Evolutionary conservation across 1,140 invertebrate genomes (phyloP).

Genomic region (Brachionus angularis): DNA sequence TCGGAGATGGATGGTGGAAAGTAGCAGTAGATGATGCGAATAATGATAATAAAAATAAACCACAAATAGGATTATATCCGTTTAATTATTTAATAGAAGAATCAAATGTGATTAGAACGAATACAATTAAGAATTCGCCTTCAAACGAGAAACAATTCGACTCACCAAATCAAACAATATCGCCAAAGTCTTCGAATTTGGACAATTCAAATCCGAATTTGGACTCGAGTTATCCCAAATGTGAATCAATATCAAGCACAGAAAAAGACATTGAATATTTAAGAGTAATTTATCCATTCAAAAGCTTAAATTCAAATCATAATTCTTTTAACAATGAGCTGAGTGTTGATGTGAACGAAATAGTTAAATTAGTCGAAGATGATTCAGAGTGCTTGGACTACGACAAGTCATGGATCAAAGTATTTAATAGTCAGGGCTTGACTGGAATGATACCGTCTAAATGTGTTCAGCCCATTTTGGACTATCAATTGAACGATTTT

Average conservation of each 20-base stretch:
- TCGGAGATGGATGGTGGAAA: conserved; percentile 98
- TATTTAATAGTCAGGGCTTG: conserved; percentile 3
- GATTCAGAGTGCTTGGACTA: not conserved
- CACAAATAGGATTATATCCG: not conserved
- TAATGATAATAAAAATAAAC: too few species aligned
- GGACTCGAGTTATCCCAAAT: conserved; percentile 32
- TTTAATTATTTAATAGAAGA: conserved; percentile 9
- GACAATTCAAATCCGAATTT: conserved; percentile 22
- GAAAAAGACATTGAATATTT: conserved; percentile 34
- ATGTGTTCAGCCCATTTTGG: conserved; percentile 30
- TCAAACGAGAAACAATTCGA: not conserved
- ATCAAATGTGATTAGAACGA: conserved; percentile 24
- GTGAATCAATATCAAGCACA: conserved; percentile 9
- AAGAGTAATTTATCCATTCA: conserved; percentile 10
- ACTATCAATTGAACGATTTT: conserved; percentile 37
- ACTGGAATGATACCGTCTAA: conserved; percentile 12
- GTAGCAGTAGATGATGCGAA: not conserved
- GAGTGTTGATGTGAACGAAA: conserved; percentile 1
- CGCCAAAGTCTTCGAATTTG: not conserved
- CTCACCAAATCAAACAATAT: not conserved
- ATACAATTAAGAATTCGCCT: conserved; percentile 3
- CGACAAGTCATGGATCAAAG: conserved; percentile 26
- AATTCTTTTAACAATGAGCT: conserved; percentile 29
- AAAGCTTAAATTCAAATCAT: conserved; percentile 5
- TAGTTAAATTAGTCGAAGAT: conserved; percentile 23